Evolutionary conservation across 2,888 invertebrate genomes (phyloP), one percentile per base, ranked within the genome.

Genomic region (Lepidocyrtoides sp.): DNA sequence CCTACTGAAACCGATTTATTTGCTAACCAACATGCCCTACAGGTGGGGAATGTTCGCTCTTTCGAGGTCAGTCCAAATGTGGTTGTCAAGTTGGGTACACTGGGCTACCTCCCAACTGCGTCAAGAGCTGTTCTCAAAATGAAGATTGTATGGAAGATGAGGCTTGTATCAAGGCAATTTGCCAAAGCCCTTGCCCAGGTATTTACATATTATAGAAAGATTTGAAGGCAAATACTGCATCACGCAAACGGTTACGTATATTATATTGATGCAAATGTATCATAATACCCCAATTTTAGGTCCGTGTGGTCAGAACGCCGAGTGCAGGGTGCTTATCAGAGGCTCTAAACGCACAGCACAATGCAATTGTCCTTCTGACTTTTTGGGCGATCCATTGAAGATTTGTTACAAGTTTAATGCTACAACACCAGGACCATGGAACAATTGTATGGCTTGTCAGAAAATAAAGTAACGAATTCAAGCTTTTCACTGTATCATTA

Each of bases 141-240:
- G 41, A 32, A 20, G 91, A 92, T n/a, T 92, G 92, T 60, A 2
- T 48, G 23, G 72, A 88, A 48, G 51, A 69, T 72, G 92, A 92
- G 79, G 88, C 87, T 44, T 92, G 92, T 41, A 87, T 87, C 32
- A 91, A 88, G 32, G 48, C 29, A 29, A 89, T 89, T 29, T 92
- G 92, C 48, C 83, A 89, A 54, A 91, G 84, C 54, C 91, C 91
- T n/a, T 92, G 92, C 89, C 91, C 91, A 84, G 86, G 92, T 92
- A 69, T 20, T n/a, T 5, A 20, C 36, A 51, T 12, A 60, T 3
- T 4, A 17, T 5, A 23, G 41, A 26, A 17, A 17, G 17, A 4
- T 1, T 29, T 8, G n/a, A 26, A 57, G 2, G 2, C 26, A 26
- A 26, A 29, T 26, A 23, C 2, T 23, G 29, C 2, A 8, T 12